A percentile compares a stretch with the other conserved stretches of the same genome.
Conservation (phyloP, 23 tunicate species). For the Styela clava region DNA sequence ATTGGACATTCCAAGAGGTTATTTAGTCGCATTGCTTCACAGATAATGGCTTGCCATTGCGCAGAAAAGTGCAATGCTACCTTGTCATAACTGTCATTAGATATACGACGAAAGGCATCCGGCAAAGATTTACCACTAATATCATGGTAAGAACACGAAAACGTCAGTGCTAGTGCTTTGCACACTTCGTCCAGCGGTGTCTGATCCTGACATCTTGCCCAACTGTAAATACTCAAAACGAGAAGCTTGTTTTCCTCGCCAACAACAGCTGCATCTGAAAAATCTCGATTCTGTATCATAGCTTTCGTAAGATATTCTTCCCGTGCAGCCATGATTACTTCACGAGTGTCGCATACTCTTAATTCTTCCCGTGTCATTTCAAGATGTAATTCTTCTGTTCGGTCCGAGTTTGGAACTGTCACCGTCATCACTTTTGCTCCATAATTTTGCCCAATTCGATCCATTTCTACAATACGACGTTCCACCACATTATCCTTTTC, state of each 20-base stretch:
- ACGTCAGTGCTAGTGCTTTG: conserved; percentile 10
- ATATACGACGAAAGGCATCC: not conserved
- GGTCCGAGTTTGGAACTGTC: not conserved
- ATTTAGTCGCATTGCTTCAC: not conserved
- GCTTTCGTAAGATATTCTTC: not conserved
- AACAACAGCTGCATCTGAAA: not conserved
- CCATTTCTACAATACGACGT: not conserved
- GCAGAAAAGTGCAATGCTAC: not conserved
- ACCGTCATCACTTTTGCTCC: not conserved
- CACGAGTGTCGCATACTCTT: not conserved
- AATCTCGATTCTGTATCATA: not conserved
- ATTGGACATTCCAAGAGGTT: not conserved
- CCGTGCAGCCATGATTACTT: not conserved
- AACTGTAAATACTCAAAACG: not conserved
- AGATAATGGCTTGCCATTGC: not conserved
- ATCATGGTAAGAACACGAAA: not conserved
- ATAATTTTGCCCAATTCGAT: not conserved
- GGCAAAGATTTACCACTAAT: not conserved
- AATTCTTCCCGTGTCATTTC: not conserved
- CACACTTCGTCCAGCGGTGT: conserved; percentile 46
- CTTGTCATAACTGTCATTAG: not conserved
- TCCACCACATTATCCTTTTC: not conserved
- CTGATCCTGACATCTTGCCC: conserved; percentile 13
- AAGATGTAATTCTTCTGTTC: not conserved
- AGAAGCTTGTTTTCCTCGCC: not conserved